Percentiles rank a stretch among this genome's conserved stretches.
These are phyloP conservation scores for Portunus trituberculatus DNA, from an alignment of 1,140 invertebrate genomes.

Conservation along the genomic window DNA sequence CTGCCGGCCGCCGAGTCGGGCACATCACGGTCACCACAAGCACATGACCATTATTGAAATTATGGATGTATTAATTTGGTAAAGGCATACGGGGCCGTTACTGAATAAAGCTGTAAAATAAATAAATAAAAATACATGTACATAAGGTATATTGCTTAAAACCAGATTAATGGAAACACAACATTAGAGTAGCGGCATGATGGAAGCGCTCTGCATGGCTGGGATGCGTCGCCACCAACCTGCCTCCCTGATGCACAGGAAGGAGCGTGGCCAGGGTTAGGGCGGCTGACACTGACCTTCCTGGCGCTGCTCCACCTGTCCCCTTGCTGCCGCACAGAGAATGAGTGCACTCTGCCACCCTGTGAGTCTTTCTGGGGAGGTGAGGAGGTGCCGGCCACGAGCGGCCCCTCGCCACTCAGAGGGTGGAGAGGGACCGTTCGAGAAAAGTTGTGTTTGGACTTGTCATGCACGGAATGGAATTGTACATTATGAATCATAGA, in stretches of 20 bases:
- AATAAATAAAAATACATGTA: not conserved
- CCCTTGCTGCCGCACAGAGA: not conserved
- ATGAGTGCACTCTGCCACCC: not conserved
- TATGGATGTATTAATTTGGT: not conserved
- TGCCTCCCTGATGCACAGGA: not conserved
- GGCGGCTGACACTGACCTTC: not conserved
- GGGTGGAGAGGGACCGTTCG: not conserved
- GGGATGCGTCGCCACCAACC: not conserved
- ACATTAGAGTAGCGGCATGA: not conserved
- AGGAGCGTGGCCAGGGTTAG: not conserved
- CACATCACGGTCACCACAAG: not conserved
- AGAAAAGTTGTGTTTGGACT: not conserved
- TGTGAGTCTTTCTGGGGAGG: not conserved
- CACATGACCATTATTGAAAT: not conserved
- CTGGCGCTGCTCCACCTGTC: not conserved
- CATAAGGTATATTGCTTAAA: not conserved
- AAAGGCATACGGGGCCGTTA: not conserved
- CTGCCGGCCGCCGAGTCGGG: not conserved
- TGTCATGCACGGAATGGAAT: not conserved
- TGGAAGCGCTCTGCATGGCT: not conserved
- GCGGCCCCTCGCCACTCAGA: not conserved
- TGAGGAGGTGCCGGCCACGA: not conserved
- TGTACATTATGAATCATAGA: not conserved
- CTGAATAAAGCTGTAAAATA: not conserved
- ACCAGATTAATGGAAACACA: not conserved